These are phyloP conservation scores for Drosophila yooni DNA, from an alignment of 2,888 invertebrate species.

Conservation along the genomic window DNA sequence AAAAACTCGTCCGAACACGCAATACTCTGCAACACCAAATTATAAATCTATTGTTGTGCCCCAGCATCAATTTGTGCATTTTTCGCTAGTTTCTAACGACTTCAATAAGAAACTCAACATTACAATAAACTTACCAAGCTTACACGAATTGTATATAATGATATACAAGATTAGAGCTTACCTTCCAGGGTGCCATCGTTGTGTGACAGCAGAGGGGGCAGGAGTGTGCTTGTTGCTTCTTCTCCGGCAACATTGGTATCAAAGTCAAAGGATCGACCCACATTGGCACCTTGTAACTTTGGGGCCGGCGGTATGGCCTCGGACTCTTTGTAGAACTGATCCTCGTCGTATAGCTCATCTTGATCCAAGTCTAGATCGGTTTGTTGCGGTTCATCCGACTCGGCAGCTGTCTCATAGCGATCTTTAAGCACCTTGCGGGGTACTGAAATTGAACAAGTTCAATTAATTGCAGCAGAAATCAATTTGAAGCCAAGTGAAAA, in stretches of 20 bases:
- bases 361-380: conserved; percentile 86
- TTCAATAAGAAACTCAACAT: not conserved
- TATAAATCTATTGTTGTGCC: conserved; percentile 36
- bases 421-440: conserved; percentile 93
- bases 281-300: conserved; percentile 84
- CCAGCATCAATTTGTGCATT: conserved; percentile 10
- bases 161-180: conserved; percentile 51
- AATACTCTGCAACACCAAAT: conserved; percentile 37
- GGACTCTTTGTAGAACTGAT: conserved; percentile 87
- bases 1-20: conserved; percentile 25
- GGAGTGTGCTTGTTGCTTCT: conserved; percentile 72
- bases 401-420: conserved; percentile 91
- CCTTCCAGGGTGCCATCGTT: conserved; percentile 83
- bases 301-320: conserved; percentile 87
- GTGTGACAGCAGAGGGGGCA: conserved; percentile 80
- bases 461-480: not conserved
- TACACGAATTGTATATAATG: not conserved
- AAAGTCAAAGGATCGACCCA: conserved; percentile 75
- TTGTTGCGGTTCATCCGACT: conserved; percentile 90
- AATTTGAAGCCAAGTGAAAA: not conserved
- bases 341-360: conserved; percentile 86
- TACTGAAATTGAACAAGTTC: conserved; percentile 86
- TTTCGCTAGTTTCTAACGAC: conserved; percentile 6
- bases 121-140: not conserved
- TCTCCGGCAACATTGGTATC: conserved; percentile 43